These are phyloP conservation scores for Liparis tanakae DNA, from an alignment of 2,797 vertebrate genomes.

Conservation along the genomic window DNA sequence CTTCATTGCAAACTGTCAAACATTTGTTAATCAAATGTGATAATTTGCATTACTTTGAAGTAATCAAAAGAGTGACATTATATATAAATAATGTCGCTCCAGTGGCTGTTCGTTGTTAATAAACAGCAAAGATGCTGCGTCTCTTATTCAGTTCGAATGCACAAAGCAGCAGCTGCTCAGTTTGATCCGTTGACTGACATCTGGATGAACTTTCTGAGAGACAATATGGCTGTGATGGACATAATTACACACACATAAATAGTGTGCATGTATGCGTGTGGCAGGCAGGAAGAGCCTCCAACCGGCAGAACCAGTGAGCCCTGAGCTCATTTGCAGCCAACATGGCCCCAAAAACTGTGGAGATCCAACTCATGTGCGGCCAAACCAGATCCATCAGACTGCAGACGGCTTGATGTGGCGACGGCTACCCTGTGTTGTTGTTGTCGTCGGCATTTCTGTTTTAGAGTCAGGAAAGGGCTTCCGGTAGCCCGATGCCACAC, in stretches of 20 bases:
- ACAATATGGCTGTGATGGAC: constrained; percentile 6
- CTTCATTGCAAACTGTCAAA: not conserved
- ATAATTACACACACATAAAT: constrained; percentile 5
- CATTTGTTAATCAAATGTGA: not conserved
- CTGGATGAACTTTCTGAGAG: constrained; percentile 19
- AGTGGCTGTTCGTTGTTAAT: not conserved
- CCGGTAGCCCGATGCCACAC: constrained; percentile 44
- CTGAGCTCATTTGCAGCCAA: constrained; percentile 38
- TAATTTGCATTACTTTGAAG: not conserved
- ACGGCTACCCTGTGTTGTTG: constrained; percentile 25
- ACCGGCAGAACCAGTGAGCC: constrained; percentile 33
- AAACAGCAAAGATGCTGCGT: not conserved
- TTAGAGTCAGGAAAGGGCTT: constrained; percentile 46
- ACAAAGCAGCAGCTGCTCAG: constrained; percentile 18
- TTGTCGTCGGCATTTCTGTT: constrained; percentile 56
- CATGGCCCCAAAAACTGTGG: constrained; percentile 16
- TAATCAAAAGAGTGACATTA: not conserved
- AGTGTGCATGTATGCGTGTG: constrained; percentile 33
- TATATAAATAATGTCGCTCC: not conserved
- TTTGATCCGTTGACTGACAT: constrained; percentile 20
- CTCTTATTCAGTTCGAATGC: not conserved
- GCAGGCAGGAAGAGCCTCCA: constrained; percentile 29
- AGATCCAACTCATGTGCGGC: constrained; percentile 39
- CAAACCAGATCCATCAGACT: constrained; percentile 37
- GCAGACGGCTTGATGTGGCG: constrained; percentile 56